Evolutionary conservation across 2,888 invertebrate species (phyloP).

Genomic region (Ischnus inquisitorius): DNA sequence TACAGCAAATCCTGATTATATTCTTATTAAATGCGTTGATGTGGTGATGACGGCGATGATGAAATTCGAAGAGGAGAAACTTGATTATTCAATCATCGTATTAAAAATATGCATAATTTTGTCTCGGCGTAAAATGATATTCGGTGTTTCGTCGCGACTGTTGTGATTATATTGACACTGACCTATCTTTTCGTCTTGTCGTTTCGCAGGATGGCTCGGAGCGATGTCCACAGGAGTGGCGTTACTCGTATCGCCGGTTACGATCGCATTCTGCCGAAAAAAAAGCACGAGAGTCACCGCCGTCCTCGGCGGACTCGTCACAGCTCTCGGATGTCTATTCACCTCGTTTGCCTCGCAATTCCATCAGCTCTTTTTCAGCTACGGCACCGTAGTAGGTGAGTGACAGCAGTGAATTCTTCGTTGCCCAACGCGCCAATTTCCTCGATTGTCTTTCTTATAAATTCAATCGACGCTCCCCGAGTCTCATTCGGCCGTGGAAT

Average conservation of each 20-base stretch:
- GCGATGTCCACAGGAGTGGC: conserved; percentile 93
- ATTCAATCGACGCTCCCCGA: conserved; percentile 29
- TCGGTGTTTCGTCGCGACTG: not conserved
- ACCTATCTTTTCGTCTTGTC: conserved; percentile 80
- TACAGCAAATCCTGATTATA: not conserved
- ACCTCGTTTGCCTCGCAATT: conserved; percentile 96
- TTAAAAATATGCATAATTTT: not conserved
- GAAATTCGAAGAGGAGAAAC: not conserved
- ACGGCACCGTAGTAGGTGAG: conserved; percentile 88
- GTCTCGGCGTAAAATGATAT: not conserved
- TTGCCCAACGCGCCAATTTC: not conserved
- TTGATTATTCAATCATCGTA: not conserved
- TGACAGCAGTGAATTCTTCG: conserved; percentile 56
- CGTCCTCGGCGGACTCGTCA: conserved; percentile 94
- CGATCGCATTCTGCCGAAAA: conserved; percentile 93
- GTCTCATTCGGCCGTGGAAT: conserved; percentile 5
- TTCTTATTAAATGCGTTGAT: not conserved
- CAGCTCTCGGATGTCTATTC: conserved; percentile 95
- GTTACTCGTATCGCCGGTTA: conserved; percentile 93
- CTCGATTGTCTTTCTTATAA: conserved; percentile 3
- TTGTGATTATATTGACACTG: not conserved
- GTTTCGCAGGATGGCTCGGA: conserved; percentile 92
- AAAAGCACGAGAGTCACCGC: conserved; percentile 95
- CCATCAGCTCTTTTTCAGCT: conserved; percentile 96
- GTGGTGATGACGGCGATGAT: too few relatives aligned